Conservation (phyloP, 2,113 vertebrate species). For the Scytalopus superciliaris region DNA sequence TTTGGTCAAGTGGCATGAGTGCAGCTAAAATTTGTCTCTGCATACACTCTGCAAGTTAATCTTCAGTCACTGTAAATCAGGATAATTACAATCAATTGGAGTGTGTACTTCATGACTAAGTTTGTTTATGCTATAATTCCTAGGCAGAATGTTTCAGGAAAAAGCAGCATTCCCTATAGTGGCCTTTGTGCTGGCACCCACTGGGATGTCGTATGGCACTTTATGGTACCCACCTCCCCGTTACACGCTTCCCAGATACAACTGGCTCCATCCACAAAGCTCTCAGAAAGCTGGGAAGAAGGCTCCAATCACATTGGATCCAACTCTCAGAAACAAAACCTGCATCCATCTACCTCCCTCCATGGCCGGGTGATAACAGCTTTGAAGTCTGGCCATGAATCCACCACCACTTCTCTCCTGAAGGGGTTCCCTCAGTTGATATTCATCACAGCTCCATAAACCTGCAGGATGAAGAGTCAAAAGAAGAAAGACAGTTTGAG, state of each 20-base stretch:
- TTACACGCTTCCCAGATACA: background rate
- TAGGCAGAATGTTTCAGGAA: background rate
- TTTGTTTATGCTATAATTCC: background rate
- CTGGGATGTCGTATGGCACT: too few species aligned
- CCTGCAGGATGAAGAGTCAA: background rate
- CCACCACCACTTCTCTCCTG: conserved; percentile 71
- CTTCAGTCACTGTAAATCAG: background rate
- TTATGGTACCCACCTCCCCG: too few species aligned
- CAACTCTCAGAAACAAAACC: background rate
- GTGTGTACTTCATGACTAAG: background rate
- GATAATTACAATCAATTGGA: background rate
- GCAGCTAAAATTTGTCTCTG: too few species aligned
- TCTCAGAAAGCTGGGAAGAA: background rate
- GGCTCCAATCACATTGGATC: background rate
- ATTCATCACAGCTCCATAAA: conserved; percentile 71
- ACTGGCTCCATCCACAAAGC: background rate
- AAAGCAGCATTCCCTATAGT: background rate
- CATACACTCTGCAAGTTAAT: background rate
- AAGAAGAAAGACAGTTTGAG: background rate
- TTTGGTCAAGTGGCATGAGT: too few species aligned
- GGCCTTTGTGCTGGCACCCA: background rate
- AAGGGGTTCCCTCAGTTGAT: conserved; percentile 72
- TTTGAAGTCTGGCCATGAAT: conserved; percentile 79
- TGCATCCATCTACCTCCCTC: conserved; percentile 49
- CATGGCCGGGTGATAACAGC: conserved; percentile 65